Evolutionary conservation across 2,797 vertebrate genomes (phyloP).

Genomic region (Pitangus sulphuratus): DNA sequence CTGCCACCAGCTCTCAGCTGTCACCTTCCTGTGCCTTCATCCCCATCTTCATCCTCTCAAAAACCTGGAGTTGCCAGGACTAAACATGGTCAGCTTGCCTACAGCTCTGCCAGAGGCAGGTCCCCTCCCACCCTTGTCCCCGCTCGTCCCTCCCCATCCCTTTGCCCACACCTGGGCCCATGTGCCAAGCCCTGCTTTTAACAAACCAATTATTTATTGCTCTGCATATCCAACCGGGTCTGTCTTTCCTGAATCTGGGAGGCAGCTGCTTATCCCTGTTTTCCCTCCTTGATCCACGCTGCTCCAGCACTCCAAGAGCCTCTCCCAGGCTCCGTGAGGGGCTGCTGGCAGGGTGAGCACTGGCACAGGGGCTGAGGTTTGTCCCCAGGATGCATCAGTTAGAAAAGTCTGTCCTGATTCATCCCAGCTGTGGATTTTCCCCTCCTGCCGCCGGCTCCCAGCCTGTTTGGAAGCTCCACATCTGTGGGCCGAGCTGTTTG

Average conservation of each 20-base stretch:
- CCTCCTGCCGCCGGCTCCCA: neutral
- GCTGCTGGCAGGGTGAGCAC: neutral
- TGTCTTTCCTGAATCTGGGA: neutral
- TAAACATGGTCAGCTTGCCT: rapidly evolving
- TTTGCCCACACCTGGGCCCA: neutral
- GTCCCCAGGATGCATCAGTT: neutral
- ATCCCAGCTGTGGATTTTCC: constrained; percentile 33
- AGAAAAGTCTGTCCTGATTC: constrained; percentile 25
- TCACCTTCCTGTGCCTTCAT: neutral
- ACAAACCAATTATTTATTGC: neutral
- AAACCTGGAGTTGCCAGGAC: neutral
- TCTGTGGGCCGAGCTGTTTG: neutral
- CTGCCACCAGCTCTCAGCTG: neutral
- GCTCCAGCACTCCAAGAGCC: neutral
- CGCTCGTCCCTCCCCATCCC: neutral
- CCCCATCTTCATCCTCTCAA: neutral
- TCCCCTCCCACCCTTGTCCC: neutral
- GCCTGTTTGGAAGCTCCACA: neutral
- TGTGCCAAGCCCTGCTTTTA: neutral
- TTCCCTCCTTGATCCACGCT: neutral
- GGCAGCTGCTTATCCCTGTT: neutral
- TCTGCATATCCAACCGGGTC: rapidly evolving
- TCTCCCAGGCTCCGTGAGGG: neutral
- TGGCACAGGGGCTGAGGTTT: neutral
- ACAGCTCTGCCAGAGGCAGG: neutral